Percentiles rank a stretch among this genome's conserved stretches.
phyloP scores from a whole-genome alignment of 2,888 invertebrate species.

The Sericinus montela region DNA sequence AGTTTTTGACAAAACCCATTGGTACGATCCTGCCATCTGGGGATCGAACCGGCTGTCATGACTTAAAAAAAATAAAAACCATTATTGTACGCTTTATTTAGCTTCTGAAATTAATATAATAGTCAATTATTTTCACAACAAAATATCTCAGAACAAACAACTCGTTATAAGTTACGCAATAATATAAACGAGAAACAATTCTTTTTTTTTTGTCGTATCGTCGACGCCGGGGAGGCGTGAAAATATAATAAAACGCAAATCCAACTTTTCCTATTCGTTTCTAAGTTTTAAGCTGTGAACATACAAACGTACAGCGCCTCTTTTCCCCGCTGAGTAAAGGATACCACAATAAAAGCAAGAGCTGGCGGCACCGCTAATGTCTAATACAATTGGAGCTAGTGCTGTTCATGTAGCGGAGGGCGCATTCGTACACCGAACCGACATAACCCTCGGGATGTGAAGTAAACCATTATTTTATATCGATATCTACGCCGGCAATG shows the following conservation, averaged over 20 bases:
- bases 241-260: constrained; percentile 7
- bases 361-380: constrained; percentile 50
- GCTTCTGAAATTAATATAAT: too few species aligned
- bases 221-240: neutral
- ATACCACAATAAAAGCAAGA: constrained; percentile 36
- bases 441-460: constrained; percentile 24
- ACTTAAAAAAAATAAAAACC: too few species aligned
- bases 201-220: neutral
- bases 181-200: neutral
- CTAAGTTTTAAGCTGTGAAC: neutral
- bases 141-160: neutral
- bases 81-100: too few species aligned
- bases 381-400: constrained; percentile 61
- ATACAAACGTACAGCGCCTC: neutral
- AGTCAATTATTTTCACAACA: neutral
- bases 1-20: too few species aligned
- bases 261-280: constrained; percentile 15
- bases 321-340: constrained; percentile 21
- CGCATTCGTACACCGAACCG: constrained; percentile 29
- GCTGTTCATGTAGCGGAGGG: constrained; percentile 48
- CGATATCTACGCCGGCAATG: constrained; percentile 17
- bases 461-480: constrained; percentile 1
- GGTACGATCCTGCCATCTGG: too few species aligned
- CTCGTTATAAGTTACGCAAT: neutral
- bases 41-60: too few species aligned